Conservation (phyloP, 1,140 invertebrate species). For the Caenorhabditis remanei region DNA sequence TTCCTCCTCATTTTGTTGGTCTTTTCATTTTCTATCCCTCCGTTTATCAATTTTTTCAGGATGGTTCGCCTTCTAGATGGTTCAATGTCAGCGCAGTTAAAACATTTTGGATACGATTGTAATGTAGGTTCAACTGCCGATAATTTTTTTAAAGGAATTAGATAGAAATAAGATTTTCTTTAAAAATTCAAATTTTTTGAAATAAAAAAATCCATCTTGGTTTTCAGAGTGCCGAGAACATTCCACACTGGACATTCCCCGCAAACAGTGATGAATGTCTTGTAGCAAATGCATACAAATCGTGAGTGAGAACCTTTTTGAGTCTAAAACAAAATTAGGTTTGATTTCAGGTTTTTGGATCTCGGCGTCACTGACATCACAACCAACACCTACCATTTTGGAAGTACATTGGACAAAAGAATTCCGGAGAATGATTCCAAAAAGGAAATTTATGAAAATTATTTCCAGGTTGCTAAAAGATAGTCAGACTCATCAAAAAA, state of each 20-base stretch:
- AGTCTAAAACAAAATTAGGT: background rate
- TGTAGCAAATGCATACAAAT: constrained; percentile 44
- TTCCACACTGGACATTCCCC: background rate
- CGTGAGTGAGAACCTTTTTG: constrained; percentile 21
- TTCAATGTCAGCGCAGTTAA: constrained; percentile 1
- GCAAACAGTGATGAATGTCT: background rate
- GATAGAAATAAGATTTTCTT: background rate
- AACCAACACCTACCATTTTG: constrained; percentile 91
- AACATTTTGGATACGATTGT: constrained; percentile 2
- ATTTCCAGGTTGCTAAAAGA: background rate
- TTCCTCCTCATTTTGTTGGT: no score
- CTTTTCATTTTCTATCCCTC: no score
- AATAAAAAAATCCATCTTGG: background rate
- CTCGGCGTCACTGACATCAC: constrained; percentile 88
- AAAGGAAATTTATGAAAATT: constrained; percentile 82
- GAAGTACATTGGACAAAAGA: constrained; percentile 85
- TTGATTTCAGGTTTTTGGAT: constrained; percentile 78
- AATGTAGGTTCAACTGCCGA: background rate
- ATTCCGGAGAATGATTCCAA: constrained; percentile 78
- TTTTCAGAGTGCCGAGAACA: background rate
- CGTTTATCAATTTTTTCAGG: background rate
- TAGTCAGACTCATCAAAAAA: constrained; percentile 60
- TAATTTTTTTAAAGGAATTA: background rate
- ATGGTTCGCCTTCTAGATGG: constrained; percentile 10
- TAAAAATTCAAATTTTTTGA: background rate